Conservation (phyloP, 2,888 invertebrate genomes). For the Lapara coniferarum region DNA sequence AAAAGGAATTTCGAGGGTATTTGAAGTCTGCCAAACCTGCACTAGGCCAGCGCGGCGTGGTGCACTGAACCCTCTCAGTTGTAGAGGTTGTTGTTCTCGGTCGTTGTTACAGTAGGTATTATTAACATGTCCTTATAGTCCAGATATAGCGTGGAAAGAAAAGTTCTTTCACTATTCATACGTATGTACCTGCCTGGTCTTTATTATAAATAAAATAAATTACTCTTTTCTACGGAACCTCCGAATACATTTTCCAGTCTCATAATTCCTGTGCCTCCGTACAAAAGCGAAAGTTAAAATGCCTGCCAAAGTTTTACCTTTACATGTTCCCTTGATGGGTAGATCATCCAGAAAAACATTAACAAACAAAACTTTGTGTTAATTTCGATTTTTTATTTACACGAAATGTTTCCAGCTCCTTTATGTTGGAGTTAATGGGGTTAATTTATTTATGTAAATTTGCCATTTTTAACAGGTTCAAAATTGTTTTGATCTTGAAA, state of each 20-base stretch:
- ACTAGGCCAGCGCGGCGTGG: too few relatives aligned
- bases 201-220: too few relatives aligned
- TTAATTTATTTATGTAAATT: too few relatives aligned
- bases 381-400: constrained; percentile 17
- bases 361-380: constrained; percentile 9
- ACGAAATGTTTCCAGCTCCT: background rate
- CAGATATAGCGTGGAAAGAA: too few relatives aligned
- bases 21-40: too few relatives aligned
- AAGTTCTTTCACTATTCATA: too few relatives aligned
- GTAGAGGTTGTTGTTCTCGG: background rate
- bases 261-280: background rate
- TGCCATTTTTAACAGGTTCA: too few relatives aligned
- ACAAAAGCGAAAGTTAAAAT: constrained; percentile 9
- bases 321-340: background rate
- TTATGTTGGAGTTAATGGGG: background rate
- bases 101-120: too few relatives aligned
- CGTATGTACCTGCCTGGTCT: too few relatives aligned
- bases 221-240: background rate
- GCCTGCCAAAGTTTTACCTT: constrained; percentile 14
- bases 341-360: constrained; percentile 1
- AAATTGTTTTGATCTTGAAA: too few relatives aligned
- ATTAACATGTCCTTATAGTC: too few relatives aligned
- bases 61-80: background rate
- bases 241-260: background rate
- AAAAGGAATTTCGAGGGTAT: background rate